phyloP scores from a whole-genome alignment of 2,113 vertebrate species.

The Thunnus thynnus region DNA sequence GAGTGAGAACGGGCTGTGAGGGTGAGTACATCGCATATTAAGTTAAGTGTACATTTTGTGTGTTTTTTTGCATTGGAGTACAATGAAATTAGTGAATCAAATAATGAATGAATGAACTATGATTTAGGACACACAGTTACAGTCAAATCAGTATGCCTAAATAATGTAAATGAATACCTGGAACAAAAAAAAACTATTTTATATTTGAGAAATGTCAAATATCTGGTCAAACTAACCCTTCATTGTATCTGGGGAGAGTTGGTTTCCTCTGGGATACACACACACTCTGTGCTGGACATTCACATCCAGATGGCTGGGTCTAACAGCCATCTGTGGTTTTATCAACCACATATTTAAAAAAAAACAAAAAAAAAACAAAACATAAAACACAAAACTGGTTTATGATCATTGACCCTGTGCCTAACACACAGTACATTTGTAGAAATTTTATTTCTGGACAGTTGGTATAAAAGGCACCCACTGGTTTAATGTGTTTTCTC shows the following conservation, averaged over 20 bases:
- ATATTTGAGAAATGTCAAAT: slow-evolving; percentile 23
- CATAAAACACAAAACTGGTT: slow-evolving; percentile 32
- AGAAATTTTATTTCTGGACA: slow-evolving; percentile 28
- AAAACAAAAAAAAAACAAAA: slow-evolving; percentile 33
- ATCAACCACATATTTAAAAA: slow-evolving; percentile 41
- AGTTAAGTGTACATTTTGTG: not conserved
- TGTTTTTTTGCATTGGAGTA: not conserved
- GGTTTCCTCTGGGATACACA: slow-evolving; percentile 57
- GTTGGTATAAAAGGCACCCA: slow-evolving; percentile 29
- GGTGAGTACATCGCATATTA: no score
- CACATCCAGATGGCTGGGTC: slow-evolving; percentile 69
- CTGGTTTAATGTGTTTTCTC: slow-evolving; percentile 41
- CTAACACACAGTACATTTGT: slow-evolving; percentile 25
- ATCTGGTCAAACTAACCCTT: slow-evolving; percentile 43
- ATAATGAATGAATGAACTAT: no score
- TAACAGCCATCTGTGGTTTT: slow-evolving; percentile 73
- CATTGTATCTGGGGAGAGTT: slow-evolving; percentile 42
- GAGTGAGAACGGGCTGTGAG: no score
- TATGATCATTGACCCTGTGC: slow-evolving; percentile 57
- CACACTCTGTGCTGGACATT: slow-evolving; percentile 63
- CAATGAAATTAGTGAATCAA: not conserved
- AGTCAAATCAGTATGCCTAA: not conserved
- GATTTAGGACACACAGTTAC: no score
- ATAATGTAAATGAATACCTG: not conserved
- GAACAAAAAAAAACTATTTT: not conserved